A percentile compares a stretch with the other conserved stretches of the same genome.
Evolutionary conservation across 2,797 vertebrate genomes (phyloP).

Genomic region (Diplodus sargus): DNA sequence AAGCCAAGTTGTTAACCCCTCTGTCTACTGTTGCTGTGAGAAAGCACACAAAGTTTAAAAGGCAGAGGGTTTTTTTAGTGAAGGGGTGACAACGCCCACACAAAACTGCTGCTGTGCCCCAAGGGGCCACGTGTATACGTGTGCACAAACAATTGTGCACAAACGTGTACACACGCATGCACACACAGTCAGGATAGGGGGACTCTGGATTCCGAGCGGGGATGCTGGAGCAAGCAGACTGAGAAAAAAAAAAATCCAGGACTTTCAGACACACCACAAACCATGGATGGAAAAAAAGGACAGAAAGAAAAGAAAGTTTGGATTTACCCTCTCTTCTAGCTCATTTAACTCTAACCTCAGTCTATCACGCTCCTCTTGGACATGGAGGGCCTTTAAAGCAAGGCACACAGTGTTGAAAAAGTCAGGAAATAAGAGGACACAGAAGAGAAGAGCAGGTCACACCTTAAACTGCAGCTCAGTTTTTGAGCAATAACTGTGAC

Average conservation of each 20-base stretch:
- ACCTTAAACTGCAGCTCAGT: conserved; percentile 60
- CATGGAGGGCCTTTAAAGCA: conserved; percentile 88
- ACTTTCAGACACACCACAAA: conserved; percentile 76
- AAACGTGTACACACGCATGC: conserved; percentile 72
- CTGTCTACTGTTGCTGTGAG: conserved; percentile 48
- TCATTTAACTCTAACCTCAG: conserved; percentile 92
- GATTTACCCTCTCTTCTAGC: conserved; percentile 93
- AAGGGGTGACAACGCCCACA: conserved; percentile 62
- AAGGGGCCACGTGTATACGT: conserved; percentile 57
- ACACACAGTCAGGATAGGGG: conserved; percentile 60
- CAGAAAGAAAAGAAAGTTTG: conserved; percentile 75
- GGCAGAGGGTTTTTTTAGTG: conserved; percentile 64
- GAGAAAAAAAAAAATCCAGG: conserved; percentile 60
- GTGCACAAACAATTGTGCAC: conserved; percentile 65
- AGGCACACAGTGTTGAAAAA: conserved; percentile 81
- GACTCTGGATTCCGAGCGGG: conserved; percentile 65
- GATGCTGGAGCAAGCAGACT: conserved; percentile 81
- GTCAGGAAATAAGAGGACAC: conserved; percentile 65
- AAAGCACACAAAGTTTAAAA: conserved; percentile 62
- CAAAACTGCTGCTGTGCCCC: conserved; percentile 67
- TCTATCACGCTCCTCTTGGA: conserved; percentile 90
- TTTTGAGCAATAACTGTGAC: neutral
- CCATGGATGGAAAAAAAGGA: conserved; percentile 61
- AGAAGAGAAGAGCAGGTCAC: conserved; percentile 50
- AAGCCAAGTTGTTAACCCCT: conserved; percentile 19